These are phyloP conservation scores for Phylloscopus collybita DNA, from an alignment of 2,797 vertebrate genomes.

Conservation along the genomic window DNA sequence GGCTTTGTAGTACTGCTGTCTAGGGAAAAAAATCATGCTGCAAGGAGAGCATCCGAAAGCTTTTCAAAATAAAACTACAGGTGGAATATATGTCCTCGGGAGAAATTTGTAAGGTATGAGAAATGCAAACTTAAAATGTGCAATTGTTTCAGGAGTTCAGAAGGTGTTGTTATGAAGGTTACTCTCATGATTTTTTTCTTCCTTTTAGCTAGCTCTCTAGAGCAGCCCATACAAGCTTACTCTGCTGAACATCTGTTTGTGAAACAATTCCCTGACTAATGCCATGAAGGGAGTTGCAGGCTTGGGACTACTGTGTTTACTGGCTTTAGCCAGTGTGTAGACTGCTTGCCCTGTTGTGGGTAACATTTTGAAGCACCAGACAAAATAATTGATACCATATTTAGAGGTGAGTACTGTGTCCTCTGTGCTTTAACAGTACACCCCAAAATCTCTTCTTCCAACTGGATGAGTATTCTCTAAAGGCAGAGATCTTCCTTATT, in stretches of 20 bases:
- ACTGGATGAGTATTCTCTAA: not conserved
- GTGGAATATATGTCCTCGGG: not conserved
- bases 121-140: not conserved
- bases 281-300: not conserved
- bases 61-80: not conserved
- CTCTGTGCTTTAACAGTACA: not conserved
- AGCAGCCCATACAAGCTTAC: not conserved
- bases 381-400: not conserved
- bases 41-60: not conserved
- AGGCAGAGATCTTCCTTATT: not conserved
- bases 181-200: not conserved
- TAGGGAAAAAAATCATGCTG: not conserved
- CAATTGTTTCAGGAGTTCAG: not conserved
- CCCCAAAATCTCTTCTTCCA: not conserved
- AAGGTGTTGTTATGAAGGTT: not conserved
- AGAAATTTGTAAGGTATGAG: not conserved
- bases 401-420: not conserved
- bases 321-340: not conserved
- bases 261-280: not conserved
- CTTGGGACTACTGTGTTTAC: not conserved
- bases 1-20: not conserved
- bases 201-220: not conserved
- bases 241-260: not conserved
- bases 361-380: not conserved
- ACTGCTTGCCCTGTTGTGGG: fast-evolving